These are phyloP conservation scores for Pterobdella sp. DNA, from an alignment of 2,888 invertebrate species.

Conservation along the genomic window DNA sequence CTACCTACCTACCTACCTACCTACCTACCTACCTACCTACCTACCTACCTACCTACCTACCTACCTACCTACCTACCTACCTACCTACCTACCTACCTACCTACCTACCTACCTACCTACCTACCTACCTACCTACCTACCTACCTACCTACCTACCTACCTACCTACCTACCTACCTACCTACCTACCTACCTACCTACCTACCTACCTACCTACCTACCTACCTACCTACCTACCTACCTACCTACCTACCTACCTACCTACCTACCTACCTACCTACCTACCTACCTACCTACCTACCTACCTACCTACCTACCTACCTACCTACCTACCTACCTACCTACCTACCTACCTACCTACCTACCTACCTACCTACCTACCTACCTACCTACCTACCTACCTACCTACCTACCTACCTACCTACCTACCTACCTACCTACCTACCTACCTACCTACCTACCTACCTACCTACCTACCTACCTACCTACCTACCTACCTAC, in stretches of 20 bases:
- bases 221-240: constrained; percentile 14
- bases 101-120: constrained; percentile 16
- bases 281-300: constrained; percentile 16
- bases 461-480: constrained; percentile 9
- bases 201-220: constrained; percentile 15
- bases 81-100: constrained; percentile 17
- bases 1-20: constrained; percentile 15
- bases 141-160: constrained; percentile 12
- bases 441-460: background rate
- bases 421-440: background rate
- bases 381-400: constrained; percentile 17
- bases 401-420: constrained; percentile 12
- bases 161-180: constrained; percentile 17
- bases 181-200: constrained; percentile 18
- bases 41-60: constrained; percentile 14
- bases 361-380: constrained; percentile 18
- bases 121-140: constrained; percentile 18
- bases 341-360: constrained; percentile 18
- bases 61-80: constrained; percentile 16
- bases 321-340: constrained; percentile 18
- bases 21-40: constrained; percentile 19
- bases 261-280: constrained; percentile 17
- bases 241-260: constrained; percentile 14
- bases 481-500: constrained; percentile 7
- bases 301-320: constrained; percentile 17